Conservation (phyloP, 2,888 invertebrate genomes). For the Nowickia ferox region DNA sequence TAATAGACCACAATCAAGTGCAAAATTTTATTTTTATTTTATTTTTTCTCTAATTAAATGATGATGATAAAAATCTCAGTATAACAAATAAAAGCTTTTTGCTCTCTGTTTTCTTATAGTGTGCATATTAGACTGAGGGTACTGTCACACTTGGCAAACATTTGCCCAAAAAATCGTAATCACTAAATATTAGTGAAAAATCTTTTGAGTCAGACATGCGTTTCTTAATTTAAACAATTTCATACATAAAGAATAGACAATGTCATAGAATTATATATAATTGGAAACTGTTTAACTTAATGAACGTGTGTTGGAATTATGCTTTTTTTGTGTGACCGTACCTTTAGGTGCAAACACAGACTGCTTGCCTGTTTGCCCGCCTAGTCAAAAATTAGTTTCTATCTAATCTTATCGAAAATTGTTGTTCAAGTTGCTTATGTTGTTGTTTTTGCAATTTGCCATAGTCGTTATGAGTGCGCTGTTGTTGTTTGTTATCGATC, state of each 20-base stretch:
- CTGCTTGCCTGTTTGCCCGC: background rate
- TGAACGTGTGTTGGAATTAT: no score
- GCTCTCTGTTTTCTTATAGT: constrained; percentile 7
- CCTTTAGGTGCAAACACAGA: background rate
- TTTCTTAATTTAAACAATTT: no score
- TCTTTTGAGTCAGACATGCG: no score
- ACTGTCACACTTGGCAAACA: no score
- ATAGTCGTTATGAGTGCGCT: constrained; percentile 35
- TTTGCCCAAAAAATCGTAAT: no score
- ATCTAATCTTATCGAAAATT: constrained; percentile 64
- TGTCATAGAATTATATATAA: no score
- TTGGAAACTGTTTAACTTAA: no score
- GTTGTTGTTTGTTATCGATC: constrained; percentile 49
- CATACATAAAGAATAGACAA: no score
- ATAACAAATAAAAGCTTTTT: constrained; percentile 7
- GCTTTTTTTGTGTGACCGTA: no score
- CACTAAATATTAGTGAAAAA: no score
- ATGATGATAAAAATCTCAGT: background rate
- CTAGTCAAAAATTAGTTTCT: background rate
- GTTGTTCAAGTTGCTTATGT: constrained; percentile 25
- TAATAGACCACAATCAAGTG: no score
- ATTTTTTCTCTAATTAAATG: constrained; percentile 1
- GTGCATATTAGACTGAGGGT: background rate
- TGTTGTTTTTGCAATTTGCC: constrained; percentile 34
- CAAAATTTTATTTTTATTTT: no score